phyloP scores from a whole-genome alignment of 64 coral and sea anemone species.

The Dendrophyllia cribrosa region DNA sequence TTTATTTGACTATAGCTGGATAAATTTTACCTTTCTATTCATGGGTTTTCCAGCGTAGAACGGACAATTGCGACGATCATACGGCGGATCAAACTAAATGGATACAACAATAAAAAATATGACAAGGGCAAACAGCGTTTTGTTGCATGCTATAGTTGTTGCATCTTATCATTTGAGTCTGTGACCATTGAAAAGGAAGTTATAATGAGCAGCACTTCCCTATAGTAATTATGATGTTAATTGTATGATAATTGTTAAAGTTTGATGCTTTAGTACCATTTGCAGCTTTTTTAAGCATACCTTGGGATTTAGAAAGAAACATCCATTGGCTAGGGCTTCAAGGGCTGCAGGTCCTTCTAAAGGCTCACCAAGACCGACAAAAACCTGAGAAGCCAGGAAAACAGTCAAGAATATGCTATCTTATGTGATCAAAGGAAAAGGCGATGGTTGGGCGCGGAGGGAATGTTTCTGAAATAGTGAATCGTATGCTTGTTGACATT shows the following conservation, averaged over 20 bases:
- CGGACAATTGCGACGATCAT: constrained; percentile 17
- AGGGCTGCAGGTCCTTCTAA: constrained; percentile 66
- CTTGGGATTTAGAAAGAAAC: constrained; percentile 68
- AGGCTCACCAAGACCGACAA: constrained; percentile 53
- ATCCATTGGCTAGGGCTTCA: constrained; percentile 69
- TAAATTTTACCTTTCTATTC: constrained; percentile 25
- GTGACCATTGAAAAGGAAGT: too few relatives aligned
- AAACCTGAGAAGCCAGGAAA: constrained; percentile 19
- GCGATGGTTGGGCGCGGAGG: too few relatives aligned
- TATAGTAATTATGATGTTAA: too few relatives aligned
- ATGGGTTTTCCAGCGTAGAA: constrained; percentile 51
- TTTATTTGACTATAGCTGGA: neutral
- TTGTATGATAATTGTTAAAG: too few relatives aligned
- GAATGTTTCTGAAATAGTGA: too few relatives aligned
- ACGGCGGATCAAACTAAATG: constrained; percentile 7
- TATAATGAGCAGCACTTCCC: too few relatives aligned
- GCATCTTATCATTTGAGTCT: too few relatives aligned
- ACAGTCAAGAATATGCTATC: neutral
- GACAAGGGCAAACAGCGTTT: too few relatives aligned
- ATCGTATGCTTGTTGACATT: too few relatives aligned
- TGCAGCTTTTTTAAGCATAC: neutral
- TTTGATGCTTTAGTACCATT: too few relatives aligned
- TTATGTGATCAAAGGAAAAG: too few relatives aligned
- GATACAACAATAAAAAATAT: neutral
- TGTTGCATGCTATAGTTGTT: too few relatives aligned